phyloP scores from a whole-genome alignment of 1,140 invertebrate genomes.

The Bombyx mori region ASM3026992v2 NC_085117.1:18042501-18043000 shows the following conservation, averaged over 20 bases:
- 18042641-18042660: no score
- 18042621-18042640: background rate
- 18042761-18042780: constrained; percentile 48
- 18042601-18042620: constrained; percentile 1
- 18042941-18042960: no score
- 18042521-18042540: constrained; percentile 11
- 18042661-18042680: background rate
- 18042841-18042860: background rate
- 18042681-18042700: constrained; percentile 47
- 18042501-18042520: constrained; percentile 6
- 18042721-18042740: constrained; percentile 28
- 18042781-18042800: constrained; percentile 25
- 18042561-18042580: background rate
- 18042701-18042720: constrained; percentile 37
- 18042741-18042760: constrained; percentile 51
- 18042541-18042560: constrained; percentile 13
- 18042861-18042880: no score
- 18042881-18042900: no score
- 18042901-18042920: no score
- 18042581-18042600: constrained; percentile 6
- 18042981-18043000: no score
- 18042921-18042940: no score
- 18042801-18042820: constrained; percentile 41
- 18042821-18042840: constrained; percentile 44
- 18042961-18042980: no score